Percentiles rank a stretch among this genome's conserved stretches.
phyloP scores from a whole-genome alignment of 1,140 invertebrate genomes.

The Drosophila mojavensis region DNA sequence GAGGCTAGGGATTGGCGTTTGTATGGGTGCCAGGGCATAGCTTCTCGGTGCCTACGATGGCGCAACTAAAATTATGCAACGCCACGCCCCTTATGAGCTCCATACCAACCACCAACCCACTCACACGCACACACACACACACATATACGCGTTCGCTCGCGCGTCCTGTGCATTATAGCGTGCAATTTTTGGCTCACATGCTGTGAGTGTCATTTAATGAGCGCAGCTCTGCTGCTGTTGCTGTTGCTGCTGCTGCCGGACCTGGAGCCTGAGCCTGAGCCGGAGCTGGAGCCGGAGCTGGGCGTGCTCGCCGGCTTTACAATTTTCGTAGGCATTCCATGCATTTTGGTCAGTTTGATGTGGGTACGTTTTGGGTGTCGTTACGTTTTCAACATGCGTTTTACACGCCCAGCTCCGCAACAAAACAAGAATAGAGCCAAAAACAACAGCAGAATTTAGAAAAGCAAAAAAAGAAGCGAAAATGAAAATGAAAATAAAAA shows the following conservation, averaged over 20 bases:
- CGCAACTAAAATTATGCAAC: slow-evolving; percentile 76
- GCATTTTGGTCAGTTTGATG: slow-evolving; percentile 83
- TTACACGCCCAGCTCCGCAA: slow-evolving; percentile 41
- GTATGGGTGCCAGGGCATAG: slow-evolving; percentile 34
- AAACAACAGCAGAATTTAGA: background rate
- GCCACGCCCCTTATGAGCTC: slow-evolving; percentile 52
- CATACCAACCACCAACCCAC: background rate
- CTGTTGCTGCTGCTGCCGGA: background rate
- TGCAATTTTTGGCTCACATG: slow-evolving; percentile 66
- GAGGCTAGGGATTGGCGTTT: background rate
- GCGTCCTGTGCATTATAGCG: slow-evolving; percentile 69
- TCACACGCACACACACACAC: background rate
- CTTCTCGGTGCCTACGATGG: slow-evolving; percentile 69
- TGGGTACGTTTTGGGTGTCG: slow-evolving; percentile 74
- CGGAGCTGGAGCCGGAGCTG: slow-evolving; percentile 10
- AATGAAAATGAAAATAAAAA: slow-evolving; percentile 1
- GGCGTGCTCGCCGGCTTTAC: slow-evolving; percentile 64
- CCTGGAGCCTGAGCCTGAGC: background rate
- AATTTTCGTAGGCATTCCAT: slow-evolving; percentile 81
- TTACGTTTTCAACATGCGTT: slow-evolving; percentile 45
- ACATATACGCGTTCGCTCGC: background rate
- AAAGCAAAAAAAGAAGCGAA: background rate
- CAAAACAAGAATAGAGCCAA: slow-evolving; percentile 27
- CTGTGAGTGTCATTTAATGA: slow-evolving; percentile 81
- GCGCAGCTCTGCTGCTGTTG: slow-evolving; percentile 36